Base-by-base conservation (phyloP, 2,888 invertebrate species). In the Plagodis pulveraria region DNA sequence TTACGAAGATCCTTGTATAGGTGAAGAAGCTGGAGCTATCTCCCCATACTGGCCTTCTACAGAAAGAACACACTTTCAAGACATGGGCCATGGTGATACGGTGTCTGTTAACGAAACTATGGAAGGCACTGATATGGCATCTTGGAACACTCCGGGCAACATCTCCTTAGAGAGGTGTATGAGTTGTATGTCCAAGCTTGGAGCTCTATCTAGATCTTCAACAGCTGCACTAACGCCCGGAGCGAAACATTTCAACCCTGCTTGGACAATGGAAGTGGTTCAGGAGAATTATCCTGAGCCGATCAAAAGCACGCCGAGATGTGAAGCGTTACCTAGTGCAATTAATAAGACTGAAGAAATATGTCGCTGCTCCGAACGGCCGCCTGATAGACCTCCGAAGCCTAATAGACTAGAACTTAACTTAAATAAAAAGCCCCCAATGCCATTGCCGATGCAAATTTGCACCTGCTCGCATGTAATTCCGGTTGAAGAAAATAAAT, bases 121-220 rank as follows among this genome's bases (percentile, higher is more conserved):
- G 0, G 82, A 76, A 32, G 78, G 80, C 2, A 65, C 70, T 0
- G 84, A 80, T 5, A 65, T 69, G 69, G 86, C 69, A 69, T 80
- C 84, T 10, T 50, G 54, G 58, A 53, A 71, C 9, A 76, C 76
- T 2, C 69, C 70, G 90, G 94, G 94, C 83, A 93, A 66, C 49
- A 85, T 87, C 12, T 80, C 85, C 40, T 77, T 95, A 8, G 95
- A 94, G 72, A 86, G 95, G 48, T 96, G 96, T 80, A 94, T 95
- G 87, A 96, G 96, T 78, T 96, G 96, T 81, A 96, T 96, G 78
- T 95, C 96, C 61, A 96, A 96, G 84, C 89, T 96, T 35, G 96
- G 96, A 22, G 95, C 95, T 0, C 91, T 96, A 86, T 96, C 96
- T 0, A 93, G 96, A 45, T 95, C 95, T 10, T 94, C 94, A 40